Evolutionary conservation across 2,888 invertebrate species (phyloP), one percentile per base, ranked within the genome.

Genomic region (Spisula solida): DNA sequence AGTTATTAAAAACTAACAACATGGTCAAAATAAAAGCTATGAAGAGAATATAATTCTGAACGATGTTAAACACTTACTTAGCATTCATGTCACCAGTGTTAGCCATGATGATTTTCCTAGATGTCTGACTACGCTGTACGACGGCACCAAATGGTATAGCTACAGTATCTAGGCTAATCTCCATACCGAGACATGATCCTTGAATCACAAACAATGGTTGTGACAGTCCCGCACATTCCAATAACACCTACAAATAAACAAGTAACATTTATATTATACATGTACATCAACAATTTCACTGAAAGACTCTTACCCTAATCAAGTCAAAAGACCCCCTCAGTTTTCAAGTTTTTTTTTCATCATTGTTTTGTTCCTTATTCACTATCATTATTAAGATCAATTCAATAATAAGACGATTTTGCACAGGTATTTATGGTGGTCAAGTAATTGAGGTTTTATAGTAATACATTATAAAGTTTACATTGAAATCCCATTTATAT

Each of bases 31-130:
- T n/a, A 60, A n/a, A 60, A n/a, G n/a, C 20, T 20, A 60, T 2
- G 20, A 8, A 25, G 60, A 60, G 6, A 60, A 8, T 51, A 14
- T 51, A 51, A 12, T 51, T 1, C 51, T 51, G 51, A 51, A 10
- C 51, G 1, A 12, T 18, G n/a, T n/a, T 41, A 41, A 2, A 41
- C 41, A 89, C 94, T 87, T 90, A 97, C 97, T 96, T 97, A 31
- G 97, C 97, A 82, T 97, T 97, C 87, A 97, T 96, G 93, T 97
- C 97, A 5, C 97, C 97, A 12, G 96, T 97, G 95, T 97, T 97
- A 81, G 95, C 95, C 93, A 97, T 96, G 55, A 97, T 94, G 41
- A 97, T 94, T 92, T 96, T 97, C 51, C 97, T 94, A 14, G 96
- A 96, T 70, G 95, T 96, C 31, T 94, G 95, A 88, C 97, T 97